Evolutionary conservation across 2,888 invertebrate genomes (phyloP).

Genomic region (Aradus depressus): DNA sequence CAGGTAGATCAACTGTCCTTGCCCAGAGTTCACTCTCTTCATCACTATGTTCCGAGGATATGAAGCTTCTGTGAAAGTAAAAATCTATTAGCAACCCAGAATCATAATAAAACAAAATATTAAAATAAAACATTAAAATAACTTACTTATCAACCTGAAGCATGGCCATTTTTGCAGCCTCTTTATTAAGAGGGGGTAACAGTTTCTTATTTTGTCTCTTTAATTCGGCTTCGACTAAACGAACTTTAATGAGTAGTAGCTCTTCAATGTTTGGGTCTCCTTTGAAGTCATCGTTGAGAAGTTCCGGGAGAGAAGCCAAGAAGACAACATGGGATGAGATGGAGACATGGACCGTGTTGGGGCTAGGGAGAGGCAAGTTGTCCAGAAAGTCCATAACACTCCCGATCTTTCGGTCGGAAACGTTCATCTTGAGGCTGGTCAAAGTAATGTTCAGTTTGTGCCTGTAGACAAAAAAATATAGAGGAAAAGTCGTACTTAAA

Average conservation of each 20-base stretch:
- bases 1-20: conserved; percentile 61
- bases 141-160: conserved; percentile 37
- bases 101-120: conserved; percentile 1
- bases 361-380: conserved; percentile 40
- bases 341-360: conserved; percentile 31
- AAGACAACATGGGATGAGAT: conserved; percentile 24
- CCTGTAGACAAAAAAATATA: too few relatives aligned
- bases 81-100: neutral
- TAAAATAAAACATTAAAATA: neutral
- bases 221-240: conserved; percentile 24
- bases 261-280: conserved; percentile 20
- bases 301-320: conserved; percentile 21
- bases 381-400: conserved; percentile 52
- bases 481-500: too few relatives aligned
- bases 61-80: conserved; percentile 38
- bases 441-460: conserved; percentile 64
- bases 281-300: conserved; percentile 24
- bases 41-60: conserved; percentile 55
- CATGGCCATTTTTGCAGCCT: conserved; percentile 38
- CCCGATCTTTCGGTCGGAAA: conserved; percentile 60
- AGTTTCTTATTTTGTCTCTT: conserved; percentile 34
- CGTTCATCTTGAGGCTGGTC: conserved; percentile 58
- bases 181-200: conserved; percentile 38
- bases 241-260: conserved; percentile 17
- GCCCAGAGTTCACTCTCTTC: conserved; percentile 65